A percentile compares a stretch with the other conserved stretches of the same genome.
These are phyloP conservation scores for Halcyon leucocephala DNA, from an alignment of 2,797 vertebrate genomes.

Conservation along the genomic window DNA sequence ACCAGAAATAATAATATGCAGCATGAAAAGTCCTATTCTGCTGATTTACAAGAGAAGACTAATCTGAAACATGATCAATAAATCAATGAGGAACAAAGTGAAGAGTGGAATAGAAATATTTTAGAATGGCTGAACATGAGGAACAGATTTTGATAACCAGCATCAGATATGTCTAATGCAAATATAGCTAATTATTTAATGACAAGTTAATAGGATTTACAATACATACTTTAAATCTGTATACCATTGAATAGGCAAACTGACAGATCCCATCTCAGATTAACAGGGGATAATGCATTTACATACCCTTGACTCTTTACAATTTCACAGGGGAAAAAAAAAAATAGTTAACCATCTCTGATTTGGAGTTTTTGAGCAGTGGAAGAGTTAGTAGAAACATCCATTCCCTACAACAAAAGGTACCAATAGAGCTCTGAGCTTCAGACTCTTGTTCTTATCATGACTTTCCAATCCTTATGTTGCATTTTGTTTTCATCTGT, in stretches of 20 bases:
- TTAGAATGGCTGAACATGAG: slow-evolving; percentile 9
- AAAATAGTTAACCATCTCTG: background rate
- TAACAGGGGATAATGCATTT: slow-evolving; percentile 40
- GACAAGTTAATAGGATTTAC: slow-evolving; percentile 65
- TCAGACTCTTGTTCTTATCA: slow-evolving; percentile 38
- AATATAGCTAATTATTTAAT: slow-evolving; percentile 68
- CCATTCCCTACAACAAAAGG: slow-evolving; percentile 9
- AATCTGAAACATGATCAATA: background rate
- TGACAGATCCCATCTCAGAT: slow-evolving; percentile 31
- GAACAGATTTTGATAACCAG: slow-evolving; percentile 16
- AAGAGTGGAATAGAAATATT: background rate
- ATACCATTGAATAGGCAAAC: slow-evolving; percentile 22
- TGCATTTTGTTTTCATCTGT: slow-evolving; percentile 70
- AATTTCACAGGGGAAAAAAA: slow-evolving; percentile 7
- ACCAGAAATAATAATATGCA: background rate
- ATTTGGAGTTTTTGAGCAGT: slow-evolving; percentile 58
- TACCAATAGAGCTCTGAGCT: slow-evolving; percentile 40
- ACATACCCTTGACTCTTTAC: slow-evolving; percentile 27
- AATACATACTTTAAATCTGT: slow-evolving; percentile 56
- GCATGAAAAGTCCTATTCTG: background rate
- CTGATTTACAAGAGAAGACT: background rate
- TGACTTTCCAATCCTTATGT: slow-evolving; percentile 39
- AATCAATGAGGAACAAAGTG: background rate
- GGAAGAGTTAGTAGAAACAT: slow-evolving; percentile 65
- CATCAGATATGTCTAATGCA: slow-evolving; percentile 29